Evolutionary conservation across 2,888 invertebrate genomes (phyloP), one percentile per base, ranked within the genome.

Genomic region (Drosophila merina): DNA sequence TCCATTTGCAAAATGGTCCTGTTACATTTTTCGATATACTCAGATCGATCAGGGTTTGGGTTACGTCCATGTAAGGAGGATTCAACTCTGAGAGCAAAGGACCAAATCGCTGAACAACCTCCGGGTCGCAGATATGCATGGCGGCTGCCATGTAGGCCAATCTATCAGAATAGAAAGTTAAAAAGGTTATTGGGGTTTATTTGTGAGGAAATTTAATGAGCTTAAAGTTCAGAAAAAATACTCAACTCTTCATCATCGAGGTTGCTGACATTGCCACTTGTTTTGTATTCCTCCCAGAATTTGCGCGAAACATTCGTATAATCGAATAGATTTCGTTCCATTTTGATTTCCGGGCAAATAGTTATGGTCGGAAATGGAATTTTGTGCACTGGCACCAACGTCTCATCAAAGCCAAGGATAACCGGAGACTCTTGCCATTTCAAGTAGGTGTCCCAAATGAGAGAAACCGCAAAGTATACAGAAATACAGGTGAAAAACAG

Each of bases 311-410:
- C 49, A 20, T 86, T 88, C 0, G 77, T 68, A 64, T 90, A 91
- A 54, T 91, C 86, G 28, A 91, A 91, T 2, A 73, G 51, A 8
- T 85, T 74, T 3, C 82, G 76, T 40, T 91, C 90, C 86, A 89
- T 91, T 86, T 91, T 91, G 5, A 90, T 90, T 74, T 91, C 91
- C 3, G 91, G 91, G n/a, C 91, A 91, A 14, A 91, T 88, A 25
- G 91, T 91, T 3, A 91, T 85, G 0, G 91, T 91, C 9, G 91
- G 91, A 76, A 90, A 91, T 8, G 91, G 91, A 60, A 91, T 89
- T 64, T 85, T 88, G 52, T 89, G 84, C 20, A 91, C 89, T 0
- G 90, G 91, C 26, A 90, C 89, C 12, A 91, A 57, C 0, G 90
- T 90, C 77, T 91, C 91, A 33, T 90, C 91, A 9, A 91, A 91